Conservation (phyloP, 1,140 invertebrate genomes). For the Druon quercuslanigerum region DNA sequence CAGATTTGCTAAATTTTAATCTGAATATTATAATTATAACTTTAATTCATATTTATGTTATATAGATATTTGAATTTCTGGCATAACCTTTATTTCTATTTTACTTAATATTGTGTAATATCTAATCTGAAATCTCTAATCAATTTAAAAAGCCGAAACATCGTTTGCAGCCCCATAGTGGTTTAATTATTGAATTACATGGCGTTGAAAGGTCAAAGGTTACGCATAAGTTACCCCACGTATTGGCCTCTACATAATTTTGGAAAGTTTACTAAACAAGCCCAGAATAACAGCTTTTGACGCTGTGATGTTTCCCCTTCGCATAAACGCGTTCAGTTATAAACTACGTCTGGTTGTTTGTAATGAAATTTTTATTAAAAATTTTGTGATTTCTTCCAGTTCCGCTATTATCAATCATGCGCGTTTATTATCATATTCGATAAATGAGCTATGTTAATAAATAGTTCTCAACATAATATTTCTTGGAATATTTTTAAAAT, state of each 20-base stretch:
- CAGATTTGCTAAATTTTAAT: too few species aligned
- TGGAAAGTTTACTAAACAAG: constrained; percentile 28
- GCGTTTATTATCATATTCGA: not conserved
- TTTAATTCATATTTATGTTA: too few species aligned
- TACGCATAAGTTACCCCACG: not conserved
- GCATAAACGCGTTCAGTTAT: constrained; percentile 7
- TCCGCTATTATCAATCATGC: not conserved
- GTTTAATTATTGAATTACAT: not conserved
- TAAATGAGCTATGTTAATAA: not conserved
- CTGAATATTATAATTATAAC: too few species aligned
- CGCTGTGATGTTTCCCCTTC: constrained; percentile 3
- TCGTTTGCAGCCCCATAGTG: not conserved
- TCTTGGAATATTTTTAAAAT: not conserved
- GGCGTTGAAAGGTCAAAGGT: not conserved
- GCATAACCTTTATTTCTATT: too few species aligned
- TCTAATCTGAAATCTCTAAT: too few species aligned
- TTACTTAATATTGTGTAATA: too few species aligned
- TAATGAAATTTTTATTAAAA: not conserved
- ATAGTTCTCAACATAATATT: not conserved
- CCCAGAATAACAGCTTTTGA: constrained; percentile 9
- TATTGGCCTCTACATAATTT: constrained; percentile 7
- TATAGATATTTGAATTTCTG: too few species aligned
- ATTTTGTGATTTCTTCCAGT: not conserved
- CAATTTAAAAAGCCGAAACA: too few species aligned
- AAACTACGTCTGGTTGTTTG: not conserved